Evolutionary conservation across 2,888 invertebrate genomes (phyloP).

Genomic region (Mythimna lalbum): DNA sequence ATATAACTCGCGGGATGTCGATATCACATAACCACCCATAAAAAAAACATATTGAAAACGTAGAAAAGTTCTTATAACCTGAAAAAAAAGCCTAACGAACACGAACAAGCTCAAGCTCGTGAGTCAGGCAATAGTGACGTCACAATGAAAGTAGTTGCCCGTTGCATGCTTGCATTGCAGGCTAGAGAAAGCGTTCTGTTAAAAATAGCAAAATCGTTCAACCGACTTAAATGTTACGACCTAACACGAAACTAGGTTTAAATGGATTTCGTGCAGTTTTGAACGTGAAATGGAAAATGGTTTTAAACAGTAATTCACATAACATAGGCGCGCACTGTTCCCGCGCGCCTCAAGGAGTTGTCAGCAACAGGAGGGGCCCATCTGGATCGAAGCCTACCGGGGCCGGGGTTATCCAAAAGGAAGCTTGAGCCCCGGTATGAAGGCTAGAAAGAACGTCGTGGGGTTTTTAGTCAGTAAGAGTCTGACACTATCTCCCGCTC

Average conservation of each 20-base stretch:
- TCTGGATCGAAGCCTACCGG: no score
- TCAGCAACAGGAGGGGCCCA: no score
- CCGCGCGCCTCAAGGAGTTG: no score
- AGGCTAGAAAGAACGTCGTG: no score
- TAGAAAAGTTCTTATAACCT: neutral
- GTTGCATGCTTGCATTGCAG: slow-evolving; percentile 51
- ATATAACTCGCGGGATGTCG: no score
- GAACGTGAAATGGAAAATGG: neutral
- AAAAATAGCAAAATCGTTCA: slow-evolving; percentile 45
- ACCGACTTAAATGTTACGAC: slow-evolving; percentile 10
- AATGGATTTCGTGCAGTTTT: slow-evolving; percentile 13
- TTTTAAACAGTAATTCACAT: neutral
- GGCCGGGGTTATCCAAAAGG: no score
- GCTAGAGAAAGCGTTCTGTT: slow-evolving; percentile 45
- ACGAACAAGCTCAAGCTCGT: slow-evolving; percentile 18
- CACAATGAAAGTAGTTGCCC: slow-evolving; percentile 30
- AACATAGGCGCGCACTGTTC: no score
- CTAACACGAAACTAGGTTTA: slow-evolving; percentile 15
- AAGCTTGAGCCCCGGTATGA: no score
- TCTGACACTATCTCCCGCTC: no score
- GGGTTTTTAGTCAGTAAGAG: no score
- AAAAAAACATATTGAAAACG: neutral
- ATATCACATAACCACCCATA: no score
- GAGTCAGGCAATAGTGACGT: slow-evolving; percentile 40
- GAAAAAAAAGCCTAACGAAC: neutral